phyloP scores from a whole-genome alignment of 2,113 vertebrate species.

The Macrotus californicus region DNA sequence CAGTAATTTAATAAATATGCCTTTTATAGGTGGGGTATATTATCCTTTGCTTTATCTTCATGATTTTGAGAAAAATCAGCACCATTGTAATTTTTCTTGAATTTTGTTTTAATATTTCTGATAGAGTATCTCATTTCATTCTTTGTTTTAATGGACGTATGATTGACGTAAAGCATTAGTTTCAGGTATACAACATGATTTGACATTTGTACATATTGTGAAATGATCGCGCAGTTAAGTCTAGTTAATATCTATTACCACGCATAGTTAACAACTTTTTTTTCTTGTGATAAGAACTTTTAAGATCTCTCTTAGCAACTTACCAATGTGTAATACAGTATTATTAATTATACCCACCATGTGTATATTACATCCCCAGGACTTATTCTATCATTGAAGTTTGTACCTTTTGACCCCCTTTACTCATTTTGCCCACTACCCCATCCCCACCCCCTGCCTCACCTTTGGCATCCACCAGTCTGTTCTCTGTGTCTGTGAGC shows the following conservation, averaged over 20 bases:
- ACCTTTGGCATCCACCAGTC: background rate
- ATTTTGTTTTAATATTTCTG: slow-evolving; percentile 1
- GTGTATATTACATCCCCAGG: background rate
- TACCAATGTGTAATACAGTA: background rate
- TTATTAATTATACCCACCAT: background rate
- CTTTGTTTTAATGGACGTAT: background rate
- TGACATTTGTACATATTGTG: background rate
- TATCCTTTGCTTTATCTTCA: slow-evolving; percentile 37
- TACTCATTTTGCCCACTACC: background rate
- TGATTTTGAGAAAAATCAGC: background rate
- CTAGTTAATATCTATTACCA: background rate
- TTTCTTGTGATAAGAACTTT: background rate
- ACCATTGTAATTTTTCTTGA: background rate
- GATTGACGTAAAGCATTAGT: background rate
- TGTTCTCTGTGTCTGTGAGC: background rate
- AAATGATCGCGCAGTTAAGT: background rate
- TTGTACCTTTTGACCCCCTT: background rate
- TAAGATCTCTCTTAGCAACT: background rate
- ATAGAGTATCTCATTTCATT: background rate
- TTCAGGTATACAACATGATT: background rate
- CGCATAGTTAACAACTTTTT: background rate
- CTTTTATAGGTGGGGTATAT: background rate
- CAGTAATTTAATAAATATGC: background rate
- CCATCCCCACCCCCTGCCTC: background rate
- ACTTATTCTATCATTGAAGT: background rate